These are phyloP conservation scores for Lacerta bilineata DNA, from an alignment of 2,797 vertebrate genomes.

Conservation along the genomic window DNA sequence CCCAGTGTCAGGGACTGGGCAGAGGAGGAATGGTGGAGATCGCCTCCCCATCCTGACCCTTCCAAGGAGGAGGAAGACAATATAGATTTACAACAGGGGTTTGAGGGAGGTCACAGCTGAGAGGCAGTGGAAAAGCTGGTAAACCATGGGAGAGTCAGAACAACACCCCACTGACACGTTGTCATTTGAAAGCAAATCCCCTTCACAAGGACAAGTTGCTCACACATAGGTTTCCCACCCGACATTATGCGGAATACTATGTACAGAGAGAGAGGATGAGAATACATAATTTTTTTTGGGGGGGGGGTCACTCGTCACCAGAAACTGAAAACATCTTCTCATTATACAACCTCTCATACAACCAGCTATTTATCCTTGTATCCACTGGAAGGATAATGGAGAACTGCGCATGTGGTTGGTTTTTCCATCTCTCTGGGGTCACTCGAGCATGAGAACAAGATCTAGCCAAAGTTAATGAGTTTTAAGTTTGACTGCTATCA, in stretches of 20 bases:
- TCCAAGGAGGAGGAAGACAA: no score
- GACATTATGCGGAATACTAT: neutral
- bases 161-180: no score
- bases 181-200: no score
- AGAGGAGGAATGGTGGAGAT: neutral
- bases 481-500: neutral
- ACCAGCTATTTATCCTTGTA: neutral
- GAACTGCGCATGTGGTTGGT: neutral
- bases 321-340: neutral
- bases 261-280: neutral
- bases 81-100: no score
- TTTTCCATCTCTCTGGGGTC: neutral
- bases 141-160: no score
- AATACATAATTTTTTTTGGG: no score
- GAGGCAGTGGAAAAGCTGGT: no score
- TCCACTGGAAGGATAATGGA: neutral
- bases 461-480: neutral
- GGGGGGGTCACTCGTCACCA: neutral
- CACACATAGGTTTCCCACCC: neutral
- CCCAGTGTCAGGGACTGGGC: neutral
- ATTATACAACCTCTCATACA: neutral
- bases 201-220: neutral
- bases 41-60: no score
- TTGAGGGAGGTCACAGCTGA: no score
- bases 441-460: neutral